Evolutionary conservation across 37 sponge, comb jelly and placozoan genomes (phyloP).

Genomic region (Crambe crambe): DNA sequence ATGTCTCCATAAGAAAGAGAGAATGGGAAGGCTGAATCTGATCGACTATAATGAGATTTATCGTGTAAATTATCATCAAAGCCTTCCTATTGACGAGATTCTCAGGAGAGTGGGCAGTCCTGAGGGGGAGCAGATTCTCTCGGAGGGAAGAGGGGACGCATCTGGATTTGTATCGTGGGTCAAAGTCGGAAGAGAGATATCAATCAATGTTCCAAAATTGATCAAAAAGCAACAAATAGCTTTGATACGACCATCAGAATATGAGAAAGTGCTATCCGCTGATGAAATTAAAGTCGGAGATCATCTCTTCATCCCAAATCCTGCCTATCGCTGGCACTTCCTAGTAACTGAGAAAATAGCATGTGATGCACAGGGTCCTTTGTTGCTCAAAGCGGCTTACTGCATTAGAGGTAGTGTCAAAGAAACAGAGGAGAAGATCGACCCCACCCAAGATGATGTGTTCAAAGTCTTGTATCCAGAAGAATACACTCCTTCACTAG

Average conservation of each 20-base stretch:
- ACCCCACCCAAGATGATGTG: slow-evolving; percentile 17
- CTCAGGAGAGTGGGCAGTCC: slow-evolving; percentile 10
- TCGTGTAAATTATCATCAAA: slow-evolving; percentile 30
- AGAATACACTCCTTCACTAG: not conserved
- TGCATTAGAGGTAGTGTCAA: not conserved
- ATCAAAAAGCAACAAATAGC: slow-evolving; percentile 16
- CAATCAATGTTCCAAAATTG: not conserved
- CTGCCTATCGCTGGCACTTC: slow-evolving; percentile 28
- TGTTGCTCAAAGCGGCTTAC: slow-evolving; percentile 2
- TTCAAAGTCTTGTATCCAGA: slow-evolving; percentile 44
- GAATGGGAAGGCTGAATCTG: not conserved
- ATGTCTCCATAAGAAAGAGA: not conserved
- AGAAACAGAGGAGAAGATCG: slow-evolving; percentile 21
- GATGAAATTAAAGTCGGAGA: slow-evolving; percentile 34
- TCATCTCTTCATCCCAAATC: slow-evolving; percentile 27
- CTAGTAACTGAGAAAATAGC: slow-evolving; percentile 5
- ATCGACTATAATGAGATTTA: slow-evolving; percentile 17
- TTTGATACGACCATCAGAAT: slow-evolving; percentile 19
- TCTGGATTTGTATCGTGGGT: slow-evolving; percentile 31
- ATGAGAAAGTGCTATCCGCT: slow-evolving; percentile 17
- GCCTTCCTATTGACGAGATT: slow-evolving; percentile 5
- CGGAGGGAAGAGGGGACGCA: not conserved
- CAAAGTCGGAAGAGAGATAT: slow-evolving; percentile 17
- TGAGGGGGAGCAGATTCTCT: slow-evolving; percentile 5
- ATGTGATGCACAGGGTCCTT: not conserved